Percentiles rank a stretch among this genome's conserved stretches.
Evolutionary conservation across 2,797 vertebrate genomes (phyloP).

Genomic region (Sebastes paucispinis): DNA sequence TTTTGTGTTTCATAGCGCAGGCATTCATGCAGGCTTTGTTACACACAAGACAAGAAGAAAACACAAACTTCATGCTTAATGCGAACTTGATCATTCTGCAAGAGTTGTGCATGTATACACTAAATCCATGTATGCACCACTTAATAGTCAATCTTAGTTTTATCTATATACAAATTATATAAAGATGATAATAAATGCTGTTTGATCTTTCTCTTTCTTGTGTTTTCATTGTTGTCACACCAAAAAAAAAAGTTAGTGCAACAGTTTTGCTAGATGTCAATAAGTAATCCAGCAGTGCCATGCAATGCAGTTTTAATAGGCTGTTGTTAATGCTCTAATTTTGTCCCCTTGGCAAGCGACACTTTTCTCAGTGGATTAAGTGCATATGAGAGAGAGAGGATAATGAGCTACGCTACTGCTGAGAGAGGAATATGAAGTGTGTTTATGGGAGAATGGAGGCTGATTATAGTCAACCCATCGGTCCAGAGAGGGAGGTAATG

Average conservation of each 20-base stretch:
- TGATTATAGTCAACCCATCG: background rate
- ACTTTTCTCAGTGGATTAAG: slow-evolving; percentile 23
- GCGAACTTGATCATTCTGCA: slow-evolving; percentile 40
- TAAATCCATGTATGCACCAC: slow-evolving; percentile 64
- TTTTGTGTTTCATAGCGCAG: slow-evolving; percentile 58
- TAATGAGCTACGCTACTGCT: slow-evolving; percentile 9
- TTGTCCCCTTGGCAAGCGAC: slow-evolving; percentile 22
- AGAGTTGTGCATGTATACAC: slow-evolving; percentile 76
- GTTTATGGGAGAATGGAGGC: slow-evolving; percentile 13
- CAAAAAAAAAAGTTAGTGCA: background rate
- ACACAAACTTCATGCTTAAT: slow-evolving; percentile 43
- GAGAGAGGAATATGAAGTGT: slow-evolving; percentile 21
- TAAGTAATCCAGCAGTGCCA: slow-evolving; percentile 14
- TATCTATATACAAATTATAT: slow-evolving; percentile 73
- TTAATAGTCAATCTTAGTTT: slow-evolving; percentile 70
- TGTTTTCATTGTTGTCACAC: slow-evolving; percentile 41
- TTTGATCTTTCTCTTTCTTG: slow-evolving; percentile 56
- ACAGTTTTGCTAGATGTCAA: slow-evolving; percentile 24
- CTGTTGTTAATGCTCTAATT: slow-evolving; percentile 34
- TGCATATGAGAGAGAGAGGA: slow-evolving; percentile 1
- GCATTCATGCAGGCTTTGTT: slow-evolving; percentile 47
- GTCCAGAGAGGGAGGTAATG: slow-evolving; percentile 1
- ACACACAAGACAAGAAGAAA: slow-evolving; percentile 41
- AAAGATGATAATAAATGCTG: slow-evolving; percentile 69
- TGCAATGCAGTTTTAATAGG: slow-evolving; percentile 30